These are phyloP conservation scores for Neoitamus cyanurus DNA, from an alignment of 2,888 invertebrate species.

Conservation along the genomic window DNA sequence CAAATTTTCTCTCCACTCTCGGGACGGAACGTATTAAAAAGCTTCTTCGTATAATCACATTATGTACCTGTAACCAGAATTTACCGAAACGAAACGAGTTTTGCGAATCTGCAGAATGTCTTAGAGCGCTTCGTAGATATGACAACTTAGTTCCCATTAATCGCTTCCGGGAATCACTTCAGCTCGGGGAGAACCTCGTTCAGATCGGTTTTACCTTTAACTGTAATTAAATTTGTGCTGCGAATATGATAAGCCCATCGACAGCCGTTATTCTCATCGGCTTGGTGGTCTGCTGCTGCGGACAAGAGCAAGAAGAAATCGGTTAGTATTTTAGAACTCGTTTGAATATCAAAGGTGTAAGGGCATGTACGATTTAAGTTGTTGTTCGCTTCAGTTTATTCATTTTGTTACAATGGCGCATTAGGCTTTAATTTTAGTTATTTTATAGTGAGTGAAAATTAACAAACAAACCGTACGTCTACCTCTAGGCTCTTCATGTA, in stretches of 20 bases:
- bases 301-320: too few species aligned
- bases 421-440: not conserved
- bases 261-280: not conserved
- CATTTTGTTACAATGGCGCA: not conserved
- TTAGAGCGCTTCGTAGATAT: not conserved
- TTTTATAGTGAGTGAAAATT: not conserved
- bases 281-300: not conserved
- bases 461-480: not conserved
- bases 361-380: too few species aligned
- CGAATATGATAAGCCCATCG: not conserved
- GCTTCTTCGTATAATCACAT: too few species aligned
- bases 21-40: not conserved
- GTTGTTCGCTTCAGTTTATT: not conserved
- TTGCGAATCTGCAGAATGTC: not conserved
- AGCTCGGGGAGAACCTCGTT: too few species aligned
- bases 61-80: constrained; percentile 63
- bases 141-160: not conserved
- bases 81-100: constrained; percentile 67
- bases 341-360: too few species aligned
- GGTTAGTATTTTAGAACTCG: too few species aligned
- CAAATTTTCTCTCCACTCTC: not conserved
- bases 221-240: not conserved
- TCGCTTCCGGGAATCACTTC: not conserved
- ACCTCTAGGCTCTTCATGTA: not conserved
- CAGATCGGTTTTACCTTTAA: not conserved